Evolutionary conservation across 1,140 invertebrate species (phyloP).

Genomic region (Drosophila micromelanica): DNA sequence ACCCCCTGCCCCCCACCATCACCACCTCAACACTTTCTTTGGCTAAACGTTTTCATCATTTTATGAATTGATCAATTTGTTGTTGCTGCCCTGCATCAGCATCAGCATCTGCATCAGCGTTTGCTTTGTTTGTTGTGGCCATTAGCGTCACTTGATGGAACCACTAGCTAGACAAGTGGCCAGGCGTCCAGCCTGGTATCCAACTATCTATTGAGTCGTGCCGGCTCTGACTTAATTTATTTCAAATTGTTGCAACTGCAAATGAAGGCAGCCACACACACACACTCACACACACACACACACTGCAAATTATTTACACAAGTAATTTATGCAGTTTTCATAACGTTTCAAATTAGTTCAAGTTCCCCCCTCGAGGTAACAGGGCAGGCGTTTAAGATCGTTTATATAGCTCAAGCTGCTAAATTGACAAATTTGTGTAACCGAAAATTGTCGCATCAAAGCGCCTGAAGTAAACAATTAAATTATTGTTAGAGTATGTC

Average conservation of each 20-base stretch:
- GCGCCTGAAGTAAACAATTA: too few relatives aligned
- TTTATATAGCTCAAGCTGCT: not conserved
- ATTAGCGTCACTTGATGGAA: conserved; percentile 78
- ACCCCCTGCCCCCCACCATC: not conserved
- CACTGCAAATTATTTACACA: conserved; percentile 65
- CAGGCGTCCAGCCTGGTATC: conserved; percentile 7
- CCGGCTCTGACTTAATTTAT: conserved; percentile 66
- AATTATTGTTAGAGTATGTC: too few relatives aligned
- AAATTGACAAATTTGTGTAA: conserved; percentile 8
- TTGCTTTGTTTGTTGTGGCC: conserved; percentile 79
- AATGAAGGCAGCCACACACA: conserved; percentile 6
- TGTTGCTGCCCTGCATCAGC: conserved; percentile 52
- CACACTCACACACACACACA: not conserved
- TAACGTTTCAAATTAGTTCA: conserved; percentile 59
- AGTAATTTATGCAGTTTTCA: conserved; percentile 78
- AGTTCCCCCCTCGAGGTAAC: not conserved
- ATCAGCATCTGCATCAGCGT: conserved; percentile 51
- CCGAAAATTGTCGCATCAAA: too few relatives aligned
- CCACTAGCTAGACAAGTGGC: not conserved
- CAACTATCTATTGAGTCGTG: conserved; percentile 39
- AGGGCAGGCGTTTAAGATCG: not conserved
- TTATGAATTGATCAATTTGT: conserved; percentile 82
- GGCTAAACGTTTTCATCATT: conserved; percentile 79
- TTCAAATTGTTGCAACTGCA: conserved; percentile 75
- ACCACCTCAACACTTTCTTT: conserved; percentile 69